A percentile compares a stretch with the other conserved stretches of the same genome.
These are phyloP conservation scores for Scaptomyza montana DNA, from an alignment of 1,140 invertebrate genomes.

Conservation along the genomic window DNA sequence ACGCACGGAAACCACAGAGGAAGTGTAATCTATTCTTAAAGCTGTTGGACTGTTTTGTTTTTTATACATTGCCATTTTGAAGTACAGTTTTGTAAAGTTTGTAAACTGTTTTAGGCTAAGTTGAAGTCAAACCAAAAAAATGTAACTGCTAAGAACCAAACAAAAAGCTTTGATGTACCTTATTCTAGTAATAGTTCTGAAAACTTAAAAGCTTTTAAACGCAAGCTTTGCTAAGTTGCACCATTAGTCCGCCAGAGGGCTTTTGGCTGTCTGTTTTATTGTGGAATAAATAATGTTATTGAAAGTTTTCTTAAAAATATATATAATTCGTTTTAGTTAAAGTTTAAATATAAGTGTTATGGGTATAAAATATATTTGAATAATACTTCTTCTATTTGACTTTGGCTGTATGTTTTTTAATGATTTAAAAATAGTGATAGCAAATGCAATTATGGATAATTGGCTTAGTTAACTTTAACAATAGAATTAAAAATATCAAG, in stretches of 20 bases:
- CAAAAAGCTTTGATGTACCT: conserved; percentile 19
- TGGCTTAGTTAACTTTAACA: too few species aligned
- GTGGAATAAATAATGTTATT: conserved; percentile 14
- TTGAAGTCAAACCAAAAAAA: conserved; percentile 33
- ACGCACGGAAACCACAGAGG: conserved; percentile 40
- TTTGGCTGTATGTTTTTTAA: too few species aligned
- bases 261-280: neutral
- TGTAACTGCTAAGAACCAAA: conserved; percentile 31
- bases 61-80: too few species aligned
- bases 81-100: conserved; percentile 27
- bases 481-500: conserved; percentile 5
- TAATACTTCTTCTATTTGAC: too few species aligned
- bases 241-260: conserved; percentile 27
- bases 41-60: neutral
- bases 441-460: too few species aligned
- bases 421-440: too few species aligned
- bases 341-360: neutral
- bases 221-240: conserved; percentile 28
- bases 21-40: conserved; percentile 25
- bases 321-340: neutral
- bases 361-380: too few species aligned
- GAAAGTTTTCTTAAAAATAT: neutral
- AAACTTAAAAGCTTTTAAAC: conserved; percentile 2
- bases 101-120: conserved; percentile 39
- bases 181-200: conserved; percentile 3